A percentile compares a stretch with the other conserved stretches of the same genome.
Evolutionary conservation across 1,140 invertebrate species (phyloP).

Genomic region (Pentalonia nigronervosa): DNA sequence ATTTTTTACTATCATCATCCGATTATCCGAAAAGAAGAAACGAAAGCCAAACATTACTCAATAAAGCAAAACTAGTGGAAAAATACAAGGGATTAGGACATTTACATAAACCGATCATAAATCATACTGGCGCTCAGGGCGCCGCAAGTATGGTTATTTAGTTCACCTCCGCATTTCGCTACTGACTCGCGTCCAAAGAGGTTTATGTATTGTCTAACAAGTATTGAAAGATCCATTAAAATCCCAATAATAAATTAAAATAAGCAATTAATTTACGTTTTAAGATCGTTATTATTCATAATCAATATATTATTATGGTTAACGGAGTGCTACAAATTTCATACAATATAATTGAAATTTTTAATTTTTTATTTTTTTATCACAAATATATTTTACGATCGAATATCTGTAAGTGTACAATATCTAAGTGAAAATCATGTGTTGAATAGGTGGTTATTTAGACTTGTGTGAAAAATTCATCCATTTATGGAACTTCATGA

Average conservation of each 20-base stretch:
- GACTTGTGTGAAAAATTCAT: too few relatives aligned
- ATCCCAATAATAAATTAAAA: background rate
- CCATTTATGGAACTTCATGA: too few relatives aligned
- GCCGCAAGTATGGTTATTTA: background rate
- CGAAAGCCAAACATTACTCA: constrained; percentile 10
- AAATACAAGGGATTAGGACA: background rate
- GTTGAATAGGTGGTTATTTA: too few relatives aligned
- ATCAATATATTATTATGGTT: too few relatives aligned
- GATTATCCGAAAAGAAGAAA: background rate
- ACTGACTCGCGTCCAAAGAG: background rate
- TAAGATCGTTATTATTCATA: too few relatives aligned
- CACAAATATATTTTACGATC: too few relatives aligned
- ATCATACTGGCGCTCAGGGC: background rate
- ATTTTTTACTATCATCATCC: background rate
- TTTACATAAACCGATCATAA: constrained; percentile 45
- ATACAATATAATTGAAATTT: too few relatives aligned
- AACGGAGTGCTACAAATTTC: too few relatives aligned
- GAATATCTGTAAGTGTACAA: too few relatives aligned
- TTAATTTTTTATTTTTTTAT: too few relatives aligned
- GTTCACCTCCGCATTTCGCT: background rate
- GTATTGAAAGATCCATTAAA: background rate
- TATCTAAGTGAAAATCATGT: too few relatives aligned
- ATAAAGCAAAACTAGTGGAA: constrained; percentile 33
- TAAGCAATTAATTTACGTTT: background rate
- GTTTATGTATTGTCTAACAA: constrained; percentile 12